phyloP scores from a whole-genome alignment of 2,888 invertebrate species.

The Ornithoptera alexandrae region DNA sequence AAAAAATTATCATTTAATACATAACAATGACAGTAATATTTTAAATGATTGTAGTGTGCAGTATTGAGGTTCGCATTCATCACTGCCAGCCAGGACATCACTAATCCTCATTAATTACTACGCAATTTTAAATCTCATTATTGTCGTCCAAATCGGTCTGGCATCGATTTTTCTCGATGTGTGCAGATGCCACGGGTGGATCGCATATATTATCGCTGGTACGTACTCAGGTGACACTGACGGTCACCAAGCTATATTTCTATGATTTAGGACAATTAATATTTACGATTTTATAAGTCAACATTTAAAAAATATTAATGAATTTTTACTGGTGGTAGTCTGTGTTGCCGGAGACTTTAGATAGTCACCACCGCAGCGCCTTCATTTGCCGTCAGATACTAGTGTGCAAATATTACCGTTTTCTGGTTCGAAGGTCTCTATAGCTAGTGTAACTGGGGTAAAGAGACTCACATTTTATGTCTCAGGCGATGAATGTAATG shows the following conservation, averaged over 20 bases:
- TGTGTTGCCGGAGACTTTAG: no score
- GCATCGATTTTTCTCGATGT: constrained; percentile 68
- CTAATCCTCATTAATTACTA: constrained; percentile 74
- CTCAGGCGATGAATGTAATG: no score
- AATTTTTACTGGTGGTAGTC: no score
- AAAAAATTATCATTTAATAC: no score
- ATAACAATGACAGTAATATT: no score
- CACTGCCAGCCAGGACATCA: constrained; percentile 43
- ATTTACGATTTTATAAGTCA: neutral
- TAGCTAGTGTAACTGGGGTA: no score
- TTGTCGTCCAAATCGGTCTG: constrained; percentile 67
- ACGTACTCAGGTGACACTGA: constrained; percentile 58
- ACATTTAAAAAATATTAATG: neutral
- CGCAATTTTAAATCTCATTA: constrained; percentile 74
- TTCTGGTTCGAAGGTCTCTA: no score
- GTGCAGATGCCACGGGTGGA: constrained; percentile 48
- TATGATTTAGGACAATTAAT: constrained; percentile 23
- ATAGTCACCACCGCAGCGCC: no score
- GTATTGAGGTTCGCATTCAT: constrained; percentile 38
- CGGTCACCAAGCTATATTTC: constrained; percentile 27
- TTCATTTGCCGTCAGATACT: no score
- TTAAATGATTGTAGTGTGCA: no score
- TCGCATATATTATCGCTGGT: constrained; percentile 65
- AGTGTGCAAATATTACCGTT: no score
- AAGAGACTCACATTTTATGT: no score